These are phyloP conservation scores for Gila orcuttii DNA, from an alignment of 2,113 vertebrate species.

Conservation along the genomic window DNA sequence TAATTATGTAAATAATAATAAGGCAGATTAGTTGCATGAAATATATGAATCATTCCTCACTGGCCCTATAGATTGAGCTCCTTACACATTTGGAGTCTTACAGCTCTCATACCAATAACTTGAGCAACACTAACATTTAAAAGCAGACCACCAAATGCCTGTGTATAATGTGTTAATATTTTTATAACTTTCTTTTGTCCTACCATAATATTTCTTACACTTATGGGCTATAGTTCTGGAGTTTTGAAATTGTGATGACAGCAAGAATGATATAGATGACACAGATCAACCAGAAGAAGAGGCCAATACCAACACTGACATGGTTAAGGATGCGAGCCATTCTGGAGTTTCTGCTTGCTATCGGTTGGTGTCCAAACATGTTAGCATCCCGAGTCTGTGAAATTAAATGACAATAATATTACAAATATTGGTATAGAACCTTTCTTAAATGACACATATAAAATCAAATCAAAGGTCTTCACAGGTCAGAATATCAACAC, in stretches of 20 bases:
- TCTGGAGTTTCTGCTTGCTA: conserved; percentile 24
- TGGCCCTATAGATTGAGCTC: background rate
- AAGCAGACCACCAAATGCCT: background rate
- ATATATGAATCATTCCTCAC: background rate
- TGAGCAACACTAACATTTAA: background rate
- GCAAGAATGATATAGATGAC: background rate
- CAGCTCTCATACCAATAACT: background rate
- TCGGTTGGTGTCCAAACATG: background rate
- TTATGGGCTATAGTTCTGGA: background rate
- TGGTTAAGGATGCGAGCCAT: conserved; percentile 30
- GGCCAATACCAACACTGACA: conserved; percentile 7
- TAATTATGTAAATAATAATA: background rate
- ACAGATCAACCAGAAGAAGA: background rate
- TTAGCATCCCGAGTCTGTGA: conserved; percentile 51
- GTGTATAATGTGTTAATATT: background rate
- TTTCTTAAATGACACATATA: background rate
- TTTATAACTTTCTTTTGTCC: background rate
- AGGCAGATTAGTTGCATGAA: background rate
- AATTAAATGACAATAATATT: background rate
- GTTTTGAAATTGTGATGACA: fast-evolving
- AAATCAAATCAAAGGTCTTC: background rate
- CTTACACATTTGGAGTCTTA: background rate
- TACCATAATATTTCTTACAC: background rate
- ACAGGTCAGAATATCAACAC: background rate
- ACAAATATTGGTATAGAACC: background rate